Conservation (phyloP, 2,113 vertebrate genomes). For the Bettongia penicillata region DNA sequence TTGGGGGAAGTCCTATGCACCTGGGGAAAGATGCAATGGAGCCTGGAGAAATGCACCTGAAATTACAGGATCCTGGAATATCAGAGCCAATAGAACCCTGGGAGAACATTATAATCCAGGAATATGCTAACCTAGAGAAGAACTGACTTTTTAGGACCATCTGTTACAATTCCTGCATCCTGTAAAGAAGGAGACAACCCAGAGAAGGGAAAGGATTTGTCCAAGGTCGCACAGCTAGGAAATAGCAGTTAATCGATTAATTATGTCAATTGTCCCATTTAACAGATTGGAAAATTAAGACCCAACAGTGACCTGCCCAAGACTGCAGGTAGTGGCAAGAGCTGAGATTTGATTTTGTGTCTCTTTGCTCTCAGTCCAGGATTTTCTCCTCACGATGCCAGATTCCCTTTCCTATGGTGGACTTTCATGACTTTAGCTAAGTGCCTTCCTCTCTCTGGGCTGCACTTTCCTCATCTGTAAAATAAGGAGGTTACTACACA, state of each 20-base stretch:
- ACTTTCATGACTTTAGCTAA: neutral
- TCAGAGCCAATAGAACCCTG: neutral
- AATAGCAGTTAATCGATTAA: neutral
- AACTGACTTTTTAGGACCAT: neutral
- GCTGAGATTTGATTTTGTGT: neutral
- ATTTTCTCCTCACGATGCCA: neutral
- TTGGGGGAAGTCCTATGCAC: neutral
- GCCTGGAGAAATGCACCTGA: neutral
- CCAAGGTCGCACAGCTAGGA: neutral
- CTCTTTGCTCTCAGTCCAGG: neutral
- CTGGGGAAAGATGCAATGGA: neutral
- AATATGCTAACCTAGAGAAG: neutral
- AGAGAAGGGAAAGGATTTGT: neutral
- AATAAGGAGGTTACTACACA: neutral
- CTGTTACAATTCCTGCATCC: neutral
- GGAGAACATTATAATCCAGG: neutral
- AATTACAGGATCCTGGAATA: neutral
- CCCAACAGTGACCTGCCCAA: neutral
- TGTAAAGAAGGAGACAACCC: neutral
- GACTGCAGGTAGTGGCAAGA: neutral
- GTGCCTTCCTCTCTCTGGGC: neutral
- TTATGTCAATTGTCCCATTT: neutral
- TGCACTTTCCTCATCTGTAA: neutral
- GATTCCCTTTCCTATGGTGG: neutral
- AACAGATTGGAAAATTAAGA: neutral